Conservation (phyloP, 64 coral and sea anemone genomes). For the Stichodactyla mertensii region DNA sequence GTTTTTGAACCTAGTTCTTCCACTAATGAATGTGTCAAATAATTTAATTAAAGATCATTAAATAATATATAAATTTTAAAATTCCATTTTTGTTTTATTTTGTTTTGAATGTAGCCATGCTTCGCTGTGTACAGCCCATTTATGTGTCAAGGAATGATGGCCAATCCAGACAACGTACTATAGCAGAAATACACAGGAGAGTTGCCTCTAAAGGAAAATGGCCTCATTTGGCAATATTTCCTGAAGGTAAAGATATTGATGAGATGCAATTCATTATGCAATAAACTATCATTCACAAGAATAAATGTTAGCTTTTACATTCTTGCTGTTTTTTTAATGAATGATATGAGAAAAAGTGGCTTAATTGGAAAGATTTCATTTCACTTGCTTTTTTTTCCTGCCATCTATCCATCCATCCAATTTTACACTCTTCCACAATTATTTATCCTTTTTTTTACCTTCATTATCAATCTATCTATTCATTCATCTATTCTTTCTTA, state of each 20-base stretch:
- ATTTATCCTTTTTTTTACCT: background rate
- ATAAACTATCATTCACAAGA: too few relatives aligned
- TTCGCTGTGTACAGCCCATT: slow-evolving; percentile 53
- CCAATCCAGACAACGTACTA: slow-evolving; percentile 74
- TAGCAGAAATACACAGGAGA: slow-evolving; percentile 74
- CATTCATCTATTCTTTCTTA: too few relatives aligned
- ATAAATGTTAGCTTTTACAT: too few relatives aligned
- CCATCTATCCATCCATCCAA: background rate
- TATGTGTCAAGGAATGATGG: slow-evolving; percentile 85
- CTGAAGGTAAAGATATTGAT: slow-evolving; percentile 49
- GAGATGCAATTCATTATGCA: too few relatives aligned
- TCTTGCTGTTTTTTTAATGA: too few relatives aligned
- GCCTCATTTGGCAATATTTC: slow-evolving; percentile 75
- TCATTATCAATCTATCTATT: background rate
- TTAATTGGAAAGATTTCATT: background rate
- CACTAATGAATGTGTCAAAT: too few relatives aligned
- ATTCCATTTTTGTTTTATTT: background rate
- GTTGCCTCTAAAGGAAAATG: slow-evolving; percentile 61
- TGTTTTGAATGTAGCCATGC: slow-evolving; percentile 37
- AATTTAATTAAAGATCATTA: too few relatives aligned
- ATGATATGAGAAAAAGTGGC: too few relatives aligned
- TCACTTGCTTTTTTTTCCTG: background rate
- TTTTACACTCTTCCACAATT: background rate
- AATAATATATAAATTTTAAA: background rate
- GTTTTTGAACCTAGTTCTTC: too few relatives aligned